Conservation (phyloP, 2,797 vertebrate genomes). For the Syncerus caffer region DNA sequence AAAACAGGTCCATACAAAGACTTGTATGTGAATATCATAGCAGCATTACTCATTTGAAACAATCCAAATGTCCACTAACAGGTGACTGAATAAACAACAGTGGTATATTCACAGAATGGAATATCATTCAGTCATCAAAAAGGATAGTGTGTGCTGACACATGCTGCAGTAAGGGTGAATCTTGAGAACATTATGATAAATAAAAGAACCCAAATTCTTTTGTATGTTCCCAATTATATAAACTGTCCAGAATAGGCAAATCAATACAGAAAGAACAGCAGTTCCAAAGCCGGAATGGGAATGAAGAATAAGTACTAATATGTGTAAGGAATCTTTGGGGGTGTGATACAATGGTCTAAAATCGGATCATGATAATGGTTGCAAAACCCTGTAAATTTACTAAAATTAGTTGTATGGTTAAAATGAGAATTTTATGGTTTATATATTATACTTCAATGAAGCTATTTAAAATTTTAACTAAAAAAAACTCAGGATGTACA, state of each 20-base stretch:
- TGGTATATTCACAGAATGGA: background rate
- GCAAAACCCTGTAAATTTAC: background rate
- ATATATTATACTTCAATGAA: background rate
- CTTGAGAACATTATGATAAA: background rate
- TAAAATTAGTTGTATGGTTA: background rate
- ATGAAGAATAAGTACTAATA: background rate
- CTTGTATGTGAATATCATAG: background rate
- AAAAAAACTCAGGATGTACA: background rate
- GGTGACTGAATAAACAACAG: background rate
- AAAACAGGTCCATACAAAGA: background rate
- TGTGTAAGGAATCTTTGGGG: background rate
- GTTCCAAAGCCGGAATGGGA: background rate
- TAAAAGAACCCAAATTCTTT: background rate
- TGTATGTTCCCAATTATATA: background rate
- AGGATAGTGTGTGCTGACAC: background rate
- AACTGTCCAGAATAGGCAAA: background rate
- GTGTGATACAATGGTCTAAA: background rate
- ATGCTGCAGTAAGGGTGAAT: background rate
- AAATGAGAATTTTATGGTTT: background rate
- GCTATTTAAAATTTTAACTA: background rate
- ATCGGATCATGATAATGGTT: background rate
- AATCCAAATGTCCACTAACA: background rate
- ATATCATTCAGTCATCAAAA: background rate
- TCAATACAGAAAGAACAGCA: background rate
- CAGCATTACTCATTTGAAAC: background rate